Percentiles rank a stretch among this genome's conserved stretches.
These are phyloP conservation scores for Tetanocera ferruginea DNA, from an alignment of 2,888 invertebrate species.

Conservation along the genomic window DNA sequence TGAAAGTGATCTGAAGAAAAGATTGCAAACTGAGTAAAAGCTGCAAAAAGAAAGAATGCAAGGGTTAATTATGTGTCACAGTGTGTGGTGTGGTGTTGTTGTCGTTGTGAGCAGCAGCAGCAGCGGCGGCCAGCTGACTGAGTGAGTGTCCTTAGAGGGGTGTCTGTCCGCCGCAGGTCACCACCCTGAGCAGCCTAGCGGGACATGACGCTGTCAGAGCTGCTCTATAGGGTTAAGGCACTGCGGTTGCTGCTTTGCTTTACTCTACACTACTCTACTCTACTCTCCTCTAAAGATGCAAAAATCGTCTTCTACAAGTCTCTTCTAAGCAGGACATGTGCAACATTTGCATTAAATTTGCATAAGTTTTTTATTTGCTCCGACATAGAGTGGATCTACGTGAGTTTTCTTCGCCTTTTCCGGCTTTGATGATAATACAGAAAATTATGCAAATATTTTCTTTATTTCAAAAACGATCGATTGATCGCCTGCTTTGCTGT, in stretches of 20 bases:
- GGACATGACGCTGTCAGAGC: background rate
- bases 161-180: constrained; percentile 30
- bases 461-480: constrained; percentile 22
- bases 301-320: background rate
- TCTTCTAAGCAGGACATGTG: background rate
- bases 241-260: background rate
- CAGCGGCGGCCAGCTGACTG: constrained; percentile 22
- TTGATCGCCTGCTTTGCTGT: background rate
- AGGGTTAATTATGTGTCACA: constrained; percentile 4
- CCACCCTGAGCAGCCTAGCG: background rate
- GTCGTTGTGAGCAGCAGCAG: background rate
- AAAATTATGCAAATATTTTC: constrained; percentile 43
- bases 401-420: constrained; percentile 3
- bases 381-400: background rate
- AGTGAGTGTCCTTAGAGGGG: constrained; percentile 17
- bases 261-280: background rate
- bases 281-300: background rate
- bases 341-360: constrained; percentile 40
- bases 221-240: background rate
- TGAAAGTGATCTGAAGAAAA: background rate
- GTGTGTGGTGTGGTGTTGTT: background rate
- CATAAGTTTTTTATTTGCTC: constrained; percentile 40
- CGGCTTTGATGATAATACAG: background rate
- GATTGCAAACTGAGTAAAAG: background rate
- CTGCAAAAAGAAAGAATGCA: background rate